A percentile compares a stretch with the other conserved stretches of the same genome.
Conservation (phyloP, 2,797 vertebrate species). For the Pogonophryne albipinna region DNA sequence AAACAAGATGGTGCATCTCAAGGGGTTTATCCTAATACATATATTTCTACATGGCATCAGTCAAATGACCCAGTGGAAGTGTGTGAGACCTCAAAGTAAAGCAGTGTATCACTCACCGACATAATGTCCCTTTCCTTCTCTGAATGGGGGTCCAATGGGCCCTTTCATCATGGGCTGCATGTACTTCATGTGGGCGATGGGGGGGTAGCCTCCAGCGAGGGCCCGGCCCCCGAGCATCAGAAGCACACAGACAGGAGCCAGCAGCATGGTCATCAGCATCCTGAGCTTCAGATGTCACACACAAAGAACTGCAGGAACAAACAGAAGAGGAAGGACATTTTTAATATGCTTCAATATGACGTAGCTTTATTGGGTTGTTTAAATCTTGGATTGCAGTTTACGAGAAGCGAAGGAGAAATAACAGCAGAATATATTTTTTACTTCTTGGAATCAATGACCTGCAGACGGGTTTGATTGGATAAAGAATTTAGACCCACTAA, state of each 20-base stretch:
- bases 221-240: constrained; percentile 84
- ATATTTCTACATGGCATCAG: neutral
- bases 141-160: constrained; percentile 95
- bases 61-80: constrained; percentile 14
- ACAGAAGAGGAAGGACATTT: constrained; percentile 13
- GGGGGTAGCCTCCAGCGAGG: constrained; percentile 90
- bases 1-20: no score
- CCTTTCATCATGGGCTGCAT: constrained; percentile 99
- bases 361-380: neutral
- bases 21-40: no score
- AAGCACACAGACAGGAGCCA: constrained; percentile 79
- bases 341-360: constrained; percentile 1
- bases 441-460: neutral
- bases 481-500: neutral
- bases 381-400: neutral
- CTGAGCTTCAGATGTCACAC: constrained; percentile 63
- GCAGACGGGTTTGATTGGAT: neutral
- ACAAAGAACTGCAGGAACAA: constrained; percentile 71
- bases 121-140: constrained; percentile 98
- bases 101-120: constrained; percentile 89
- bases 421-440: neutral
- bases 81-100: neutral
- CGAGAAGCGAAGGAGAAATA: neutral
- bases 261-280: constrained; percentile 81
- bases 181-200: constrained; percentile 94